phyloP scores from a whole-genome alignment of 2,888 invertebrate species.

The Rhagonycha fulva region DNA sequence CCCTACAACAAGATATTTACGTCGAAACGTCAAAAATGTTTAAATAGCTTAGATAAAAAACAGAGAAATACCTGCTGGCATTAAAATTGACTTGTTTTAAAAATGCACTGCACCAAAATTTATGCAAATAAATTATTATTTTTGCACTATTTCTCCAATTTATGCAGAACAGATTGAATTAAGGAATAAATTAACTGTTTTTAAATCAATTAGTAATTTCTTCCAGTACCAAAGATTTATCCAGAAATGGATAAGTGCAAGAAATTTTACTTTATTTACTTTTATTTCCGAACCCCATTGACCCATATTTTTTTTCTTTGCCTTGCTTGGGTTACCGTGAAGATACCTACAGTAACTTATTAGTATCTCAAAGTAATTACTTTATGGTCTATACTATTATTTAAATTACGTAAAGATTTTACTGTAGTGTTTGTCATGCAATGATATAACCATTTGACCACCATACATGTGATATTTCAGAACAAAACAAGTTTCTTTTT shows the following conservation, averaged over 20 bases:
- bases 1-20: slow-evolving; percentile 37
- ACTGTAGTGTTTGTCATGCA: neutral
- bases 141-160: neutral
- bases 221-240: neutral
- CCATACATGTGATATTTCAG: neutral
- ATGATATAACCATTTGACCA: no score
- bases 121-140: neutral
- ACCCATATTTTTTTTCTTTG: neutral
- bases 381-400: neutral
- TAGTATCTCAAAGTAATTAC: neutral
- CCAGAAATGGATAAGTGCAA: neutral
- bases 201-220: no score
- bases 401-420: neutral
- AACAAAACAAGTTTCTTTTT: neutral
- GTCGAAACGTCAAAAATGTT: slow-evolving; percentile 28
- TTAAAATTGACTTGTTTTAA: neutral
- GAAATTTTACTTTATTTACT: neutral
- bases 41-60: slow-evolving; percentile 26
- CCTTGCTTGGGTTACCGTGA: neutral
- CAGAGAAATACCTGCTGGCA: slow-evolving; percentile 1
- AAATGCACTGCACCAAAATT: neutral
- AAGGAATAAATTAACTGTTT: neutral
- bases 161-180: no score
- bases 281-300: neutral
- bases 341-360: neutral